Base-by-base conservation (phyloP, 2,113 vertebrate genomes). In the Paralichthys olivaceus region DNA sequence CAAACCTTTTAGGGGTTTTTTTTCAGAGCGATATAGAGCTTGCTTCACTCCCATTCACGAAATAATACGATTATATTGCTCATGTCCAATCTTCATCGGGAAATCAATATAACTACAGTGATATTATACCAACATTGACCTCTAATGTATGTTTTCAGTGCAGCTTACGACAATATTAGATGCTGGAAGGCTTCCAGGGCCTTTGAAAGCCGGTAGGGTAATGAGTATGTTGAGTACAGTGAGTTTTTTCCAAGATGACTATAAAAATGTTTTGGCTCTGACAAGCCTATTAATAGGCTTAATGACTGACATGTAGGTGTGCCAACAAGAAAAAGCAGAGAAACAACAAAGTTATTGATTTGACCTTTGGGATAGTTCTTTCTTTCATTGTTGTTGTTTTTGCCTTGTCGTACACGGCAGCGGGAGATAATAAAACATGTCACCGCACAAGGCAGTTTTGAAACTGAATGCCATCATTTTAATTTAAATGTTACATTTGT, bases 401-500 rank as follows among this genome's bases (percentile, higher is more conserved):
- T 86, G 70, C 70, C 81, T 81, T 4, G 72, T 89, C 85, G 83
- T 86, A 86, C 84, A 78, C 70, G 26, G 66, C 49, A 22, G 28
- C 54, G 60, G 12, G 19, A 80, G 54, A 89, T 87, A 91, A 92
- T 87, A 85, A 61, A 89, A 84, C 78, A 86, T 86, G 87, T 93
- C 90, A 87, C 56, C 1, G 54, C 84, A 74, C 84, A 83, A 84
- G 78, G 75, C 84, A 57, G 70, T 79, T 49, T 86, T 84, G 86
- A 90, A 90, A 90, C 72, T 49, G 85, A 93, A 90, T 75, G 86
- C 82, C 88, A 87, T 92, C 87, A 76, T 91, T 91, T 88, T 87
- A 87, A 91, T 92, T 90, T 84, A 92, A 91, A 92, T 66, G 87
- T 82, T 87, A 88, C 87, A 90, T 90, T 88, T 77, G 80, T 40